phyloP scores from a whole-genome alignment of 1,140 invertebrate genomes.

The Pseudomyrmex sp. region DNA sequence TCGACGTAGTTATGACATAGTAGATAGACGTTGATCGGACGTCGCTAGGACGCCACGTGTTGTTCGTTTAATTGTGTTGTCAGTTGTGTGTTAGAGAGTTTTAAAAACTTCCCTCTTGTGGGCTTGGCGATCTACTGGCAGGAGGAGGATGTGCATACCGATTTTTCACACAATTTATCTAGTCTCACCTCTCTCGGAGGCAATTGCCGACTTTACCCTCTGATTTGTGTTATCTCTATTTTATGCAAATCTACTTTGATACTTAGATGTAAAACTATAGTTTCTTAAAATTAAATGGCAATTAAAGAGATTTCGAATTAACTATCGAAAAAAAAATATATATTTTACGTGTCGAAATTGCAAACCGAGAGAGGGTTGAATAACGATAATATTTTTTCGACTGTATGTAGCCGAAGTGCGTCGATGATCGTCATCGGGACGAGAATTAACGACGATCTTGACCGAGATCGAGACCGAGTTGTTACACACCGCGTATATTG shows the following conservation, averaged over 20 bases:
- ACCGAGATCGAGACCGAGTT: constrained; percentile 46
- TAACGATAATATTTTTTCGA: constrained; percentile 52
- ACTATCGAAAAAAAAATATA: neutral
- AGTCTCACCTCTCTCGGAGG: too few relatives aligned
- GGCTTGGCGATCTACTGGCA: constrained; percentile 4
- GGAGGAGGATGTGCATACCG: neutral
- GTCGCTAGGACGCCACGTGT: constrained; percentile 48
- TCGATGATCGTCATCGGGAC: constrained; percentile 54
- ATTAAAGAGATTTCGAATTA: too few relatives aligned
- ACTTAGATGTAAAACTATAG: too few relatives aligned
- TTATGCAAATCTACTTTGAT: too few relatives aligned
- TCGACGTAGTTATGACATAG: constrained; percentile 41
- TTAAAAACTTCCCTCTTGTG: constrained; percentile 8
- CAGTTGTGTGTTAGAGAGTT: constrained; percentile 50
- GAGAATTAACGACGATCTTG: constrained; percentile 59
- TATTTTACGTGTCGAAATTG: constrained; percentile 2
- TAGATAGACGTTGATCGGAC: constrained; percentile 40
- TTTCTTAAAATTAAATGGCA: too few relatives aligned
- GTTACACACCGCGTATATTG: constrained; percentile 44
- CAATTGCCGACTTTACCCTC: too few relatives aligned
- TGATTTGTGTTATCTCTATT: too few relatives aligned
- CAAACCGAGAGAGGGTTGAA: constrained; percentile 10
- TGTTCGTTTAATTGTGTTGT: constrained; percentile 56
- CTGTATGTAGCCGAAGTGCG: constrained; percentile 34
- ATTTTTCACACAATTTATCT: too few relatives aligned